These are phyloP conservation scores for Drosophila equinoxialis DNA, from an alignment of 1,140 invertebrate species.

Conservation along the genomic window DNA sequence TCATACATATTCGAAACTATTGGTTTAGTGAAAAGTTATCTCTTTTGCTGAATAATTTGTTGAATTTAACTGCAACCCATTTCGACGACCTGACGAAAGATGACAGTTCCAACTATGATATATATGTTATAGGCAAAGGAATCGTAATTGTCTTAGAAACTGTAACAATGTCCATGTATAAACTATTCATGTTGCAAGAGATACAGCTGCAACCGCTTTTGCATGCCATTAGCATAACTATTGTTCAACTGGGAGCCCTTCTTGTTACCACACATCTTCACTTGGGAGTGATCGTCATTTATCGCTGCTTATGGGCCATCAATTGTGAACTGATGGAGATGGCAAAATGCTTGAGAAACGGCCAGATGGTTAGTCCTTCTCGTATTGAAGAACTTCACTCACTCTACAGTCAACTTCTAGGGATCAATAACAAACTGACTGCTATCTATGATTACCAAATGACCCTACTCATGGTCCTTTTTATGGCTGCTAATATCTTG, in stretches of 20 bases:
- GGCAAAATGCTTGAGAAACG: not conserved
- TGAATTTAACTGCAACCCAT: not conserved
- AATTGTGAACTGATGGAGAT: not conserved
- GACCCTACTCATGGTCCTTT: constrained; percentile 19
- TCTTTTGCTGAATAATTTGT: not conserved
- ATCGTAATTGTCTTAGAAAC: not conserved
- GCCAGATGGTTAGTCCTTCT: not conserved
- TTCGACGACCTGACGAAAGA: not conserved
- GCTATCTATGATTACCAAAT: constrained; percentile 44
- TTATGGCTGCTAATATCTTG: constrained; percentile 37
- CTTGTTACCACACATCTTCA: not conserved
- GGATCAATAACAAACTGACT: constrained; percentile 27
- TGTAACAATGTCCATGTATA: not conserved
- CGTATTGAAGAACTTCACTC: not conserved
- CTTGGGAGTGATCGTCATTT: not conserved
- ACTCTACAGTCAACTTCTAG: not conserved
- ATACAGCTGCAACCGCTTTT: not conserved
- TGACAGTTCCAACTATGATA: not conserved
- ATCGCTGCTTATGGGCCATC: constrained; percentile 2
- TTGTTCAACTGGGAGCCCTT: not conserved
- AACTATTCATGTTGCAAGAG: not conserved
- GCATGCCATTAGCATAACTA: not conserved
- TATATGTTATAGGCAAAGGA: not conserved
- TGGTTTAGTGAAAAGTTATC: constrained; percentile 3
- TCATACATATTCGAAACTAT: not conserved